phyloP scores from a whole-genome alignment of 1,140 invertebrate species.

The Aphelenchoides avenae region DNA sequence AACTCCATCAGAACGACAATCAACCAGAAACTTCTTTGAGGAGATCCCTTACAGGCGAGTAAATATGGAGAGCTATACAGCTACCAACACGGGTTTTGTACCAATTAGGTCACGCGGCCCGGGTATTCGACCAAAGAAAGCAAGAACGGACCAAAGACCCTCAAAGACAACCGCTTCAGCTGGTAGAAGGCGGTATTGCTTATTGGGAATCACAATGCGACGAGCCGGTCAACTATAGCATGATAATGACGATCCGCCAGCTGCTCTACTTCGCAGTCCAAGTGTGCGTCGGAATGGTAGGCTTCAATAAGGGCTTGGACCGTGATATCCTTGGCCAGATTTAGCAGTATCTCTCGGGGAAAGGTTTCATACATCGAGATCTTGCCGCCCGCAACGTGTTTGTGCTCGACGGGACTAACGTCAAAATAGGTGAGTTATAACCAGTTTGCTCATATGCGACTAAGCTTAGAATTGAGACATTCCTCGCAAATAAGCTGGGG shows the following conservation, averaged over 20 bases:
- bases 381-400: slow-evolving; percentile 63
- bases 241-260: slow-evolving; percentile 58
- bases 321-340: too few species aligned
- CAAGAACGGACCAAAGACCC: too few species aligned
- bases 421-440: slow-evolving; percentile 60
- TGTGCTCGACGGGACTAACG: slow-evolving; percentile 59
- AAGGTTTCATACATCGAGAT: slow-evolving; percentile 63
- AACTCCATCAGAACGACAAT: too few species aligned
- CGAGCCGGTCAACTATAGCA: slow-evolving; percentile 47
- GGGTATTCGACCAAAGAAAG: too few species aligned
- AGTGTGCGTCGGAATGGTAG: slow-evolving; percentile 57
- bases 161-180: too few species aligned
- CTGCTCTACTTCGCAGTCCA: slow-evolving; percentile 56
- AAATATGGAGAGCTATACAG: not conserved
- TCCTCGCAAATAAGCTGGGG: too few species aligned
- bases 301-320: not conserved
- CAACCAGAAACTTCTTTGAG: too few species aligned
- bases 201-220: slow-evolving; percentile 41
- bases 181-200: slow-evolving; percentile 52
- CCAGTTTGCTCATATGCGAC: too few species aligned
- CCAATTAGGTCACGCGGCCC: too few species aligned
- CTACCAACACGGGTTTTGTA: not conserved
- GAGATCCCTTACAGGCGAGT: too few species aligned
- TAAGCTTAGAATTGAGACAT: too few species aligned
- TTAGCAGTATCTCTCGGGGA: slow-evolving; percentile 61